Percentiles rank a stretch among this genome's conserved stretches.
These are phyloP conservation scores for Trypoxylus dichotomus DNA, from an alignment of 1,140 invertebrate genomes.

Conservation along the genomic window DNA sequence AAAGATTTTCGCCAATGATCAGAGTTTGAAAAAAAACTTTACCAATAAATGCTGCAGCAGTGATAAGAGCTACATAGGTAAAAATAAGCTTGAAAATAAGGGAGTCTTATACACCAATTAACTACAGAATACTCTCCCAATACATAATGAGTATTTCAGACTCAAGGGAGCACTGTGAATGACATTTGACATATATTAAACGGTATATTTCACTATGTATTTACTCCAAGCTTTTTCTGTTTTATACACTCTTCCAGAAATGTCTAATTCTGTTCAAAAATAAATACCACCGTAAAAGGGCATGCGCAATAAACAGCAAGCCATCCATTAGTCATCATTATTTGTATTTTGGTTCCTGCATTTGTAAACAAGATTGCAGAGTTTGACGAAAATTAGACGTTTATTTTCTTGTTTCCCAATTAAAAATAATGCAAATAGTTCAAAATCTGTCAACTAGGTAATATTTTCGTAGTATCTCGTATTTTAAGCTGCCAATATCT, in stretches of 20 bases:
- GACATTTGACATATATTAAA: no score
- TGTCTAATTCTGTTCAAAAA: not conserved
- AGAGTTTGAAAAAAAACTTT: no score
- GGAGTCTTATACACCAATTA: no score
- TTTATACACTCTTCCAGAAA: not conserved
- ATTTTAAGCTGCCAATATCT: not conserved
- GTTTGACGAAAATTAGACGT: not conserved
- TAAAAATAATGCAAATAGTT: conserved; percentile 27
- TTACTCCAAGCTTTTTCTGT: not conserved
- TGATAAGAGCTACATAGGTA: no score
- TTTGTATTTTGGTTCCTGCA: conserved; percentile 25
- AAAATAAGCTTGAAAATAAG: no score
- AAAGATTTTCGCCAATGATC: no score
- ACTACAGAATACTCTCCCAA: no score
- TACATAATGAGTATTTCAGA: no score
- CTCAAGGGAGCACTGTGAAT: no score
- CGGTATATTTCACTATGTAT: not conserved
- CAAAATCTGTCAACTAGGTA: conserved; percentile 29
- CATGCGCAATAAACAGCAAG: not conserved
- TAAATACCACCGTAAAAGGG: not conserved
- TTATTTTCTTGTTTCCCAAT: not conserved
- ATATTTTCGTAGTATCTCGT: not conserved
- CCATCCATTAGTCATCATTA: conserved; percentile 27
- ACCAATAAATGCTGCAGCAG: no score
- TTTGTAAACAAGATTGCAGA: not conserved